Evolutionary conservation across 2,888 invertebrate genomes (phyloP).

Genomic region (Gasteruption jaculator): DNA sequence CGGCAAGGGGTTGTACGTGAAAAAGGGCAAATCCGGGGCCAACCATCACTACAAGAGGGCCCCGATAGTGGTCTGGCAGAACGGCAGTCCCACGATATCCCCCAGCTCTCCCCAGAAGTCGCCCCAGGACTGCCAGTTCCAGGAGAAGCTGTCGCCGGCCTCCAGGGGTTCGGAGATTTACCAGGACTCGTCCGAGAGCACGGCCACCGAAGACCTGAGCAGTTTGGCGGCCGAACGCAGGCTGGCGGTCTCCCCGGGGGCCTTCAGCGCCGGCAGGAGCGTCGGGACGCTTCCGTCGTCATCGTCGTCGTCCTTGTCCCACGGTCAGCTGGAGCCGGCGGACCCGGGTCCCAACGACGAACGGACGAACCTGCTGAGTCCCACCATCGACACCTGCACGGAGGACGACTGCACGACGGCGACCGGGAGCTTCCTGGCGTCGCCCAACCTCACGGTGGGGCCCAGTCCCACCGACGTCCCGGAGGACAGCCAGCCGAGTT

Average conservation of each 20-base stretch:
- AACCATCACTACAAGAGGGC: conserved; percentile 24
- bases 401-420: conserved; percentile 31
- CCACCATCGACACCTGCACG: conserved; percentile 32
- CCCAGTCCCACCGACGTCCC: conserved; percentile 23
- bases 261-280: conserved; percentile 37
- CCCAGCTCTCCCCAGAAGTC: conserved; percentile 30
- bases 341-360: conserved; percentile 27
- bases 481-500: no score
- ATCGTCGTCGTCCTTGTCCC: conserved; percentile 29
- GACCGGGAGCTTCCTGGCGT: conserved; percentile 27
- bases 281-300: conserved; percentile 35
- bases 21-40: conserved; percentile 21
- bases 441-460: conserved; percentile 30
- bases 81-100: conserved; percentile 41
- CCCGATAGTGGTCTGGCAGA: conserved; percentile 46
- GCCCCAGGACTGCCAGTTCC: neutral
- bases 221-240: conserved; percentile 41
- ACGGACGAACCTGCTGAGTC: conserved; percentile 26
- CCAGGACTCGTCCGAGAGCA: conserved; percentile 46
- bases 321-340: conserved; percentile 22
- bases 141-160: conserved; percentile 13
- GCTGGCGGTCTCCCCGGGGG: conserved; percentile 37
- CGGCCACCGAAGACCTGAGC: conserved; percentile 40
- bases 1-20: conserved; percentile 19
- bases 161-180: conserved; percentile 48